Evolutionary conservation across 2,113 vertebrate species (phyloP).

Genomic region (Entomyzon cyanotis): DNA sequence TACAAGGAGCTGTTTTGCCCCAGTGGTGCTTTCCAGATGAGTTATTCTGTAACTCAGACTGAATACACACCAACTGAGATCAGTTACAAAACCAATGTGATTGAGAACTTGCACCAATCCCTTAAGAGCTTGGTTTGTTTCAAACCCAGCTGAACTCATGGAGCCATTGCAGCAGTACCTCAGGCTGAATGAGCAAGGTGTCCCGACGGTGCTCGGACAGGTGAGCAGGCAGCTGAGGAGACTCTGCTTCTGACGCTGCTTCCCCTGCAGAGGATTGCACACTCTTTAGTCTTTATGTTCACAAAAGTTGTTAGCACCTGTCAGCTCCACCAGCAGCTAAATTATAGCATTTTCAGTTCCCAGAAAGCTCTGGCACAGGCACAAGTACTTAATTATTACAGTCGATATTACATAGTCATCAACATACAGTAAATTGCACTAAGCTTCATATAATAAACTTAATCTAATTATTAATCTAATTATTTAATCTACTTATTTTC

Average conservation of each 20-base stretch:
- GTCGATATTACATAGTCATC: background rate
- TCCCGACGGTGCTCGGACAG: constrained; percentile 72
- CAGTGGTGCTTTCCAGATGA: background rate
- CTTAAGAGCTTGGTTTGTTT: background rate
- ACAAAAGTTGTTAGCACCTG: background rate
- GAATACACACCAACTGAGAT: background rate
- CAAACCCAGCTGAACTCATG: background rate
- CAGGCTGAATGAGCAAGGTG: constrained; percentile 76
- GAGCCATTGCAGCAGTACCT: constrained; percentile 60
- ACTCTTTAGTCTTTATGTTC: background rate
- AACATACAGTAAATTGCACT: background rate
- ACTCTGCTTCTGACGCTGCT: constrained; percentile 44
- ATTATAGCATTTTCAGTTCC: background rate
- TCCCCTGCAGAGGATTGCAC: constrained; percentile 65
- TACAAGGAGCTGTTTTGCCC: background rate
- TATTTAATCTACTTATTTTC: background rate
- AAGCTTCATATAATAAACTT: background rate
- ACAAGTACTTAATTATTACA: background rate
- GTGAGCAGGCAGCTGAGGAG: constrained; percentile 70
- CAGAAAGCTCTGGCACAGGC: background rate
- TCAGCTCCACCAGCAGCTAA: background rate
- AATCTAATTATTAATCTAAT: background rate
- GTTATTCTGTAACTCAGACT: background rate
- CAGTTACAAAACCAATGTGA: background rate
- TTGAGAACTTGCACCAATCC: background rate